Evolutionary conservation across 2,888 invertebrate genomes (phyloP), one percentile per base, ranked within the genome.

Genomic region (Patella ulyssiponensis): DNA sequence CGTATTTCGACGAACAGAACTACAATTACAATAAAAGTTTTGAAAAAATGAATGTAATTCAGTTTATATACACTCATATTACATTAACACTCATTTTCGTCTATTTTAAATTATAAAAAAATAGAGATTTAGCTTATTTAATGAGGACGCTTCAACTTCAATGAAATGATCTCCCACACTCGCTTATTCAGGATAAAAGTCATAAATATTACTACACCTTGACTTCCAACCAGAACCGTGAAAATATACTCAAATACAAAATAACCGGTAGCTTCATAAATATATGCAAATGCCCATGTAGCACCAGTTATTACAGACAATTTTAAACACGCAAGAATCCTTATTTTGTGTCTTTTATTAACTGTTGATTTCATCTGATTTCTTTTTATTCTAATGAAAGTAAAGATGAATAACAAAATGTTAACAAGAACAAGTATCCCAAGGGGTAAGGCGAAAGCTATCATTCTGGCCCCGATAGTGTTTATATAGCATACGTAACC

Each of bases 251-350:
- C 44, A n/a, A 73, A 73, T 14, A n/a, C 54, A 23, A 20, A 5
- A 53, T 53, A 51, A 9, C 73, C 73, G 2, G 73, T 52, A 3
- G 52, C 52, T 52, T 73, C 73, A 54, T 51, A 73, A 2, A 23
- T 53, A 15, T 51, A 73, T n/a, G 53, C 73, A 73, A 73, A 73
- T 17, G n/a, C 17, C 73, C 73, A 73, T 3, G 73, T 23, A 9
- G 52, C 51, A 17, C 73, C 73, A 11, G 73, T 73, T n/a, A 73
- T 73, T 1, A 54, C 54, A 44, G 73, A 73, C 17, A 73, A 23
- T 20, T 73, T 73, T 14, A 73, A 23, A 52, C 73, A 73, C 44
- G 23, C 54, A n/a, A 73, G 23, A 17, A 73, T 52, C 23, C 73
- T 73, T 17, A 73, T 54, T 23, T 73, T 33, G 23, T 52, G 44